These are phyloP conservation scores for Otus sunia DNA, from an alignment of 2,113 vertebrate species.

Conservation along the genomic window DNA sequence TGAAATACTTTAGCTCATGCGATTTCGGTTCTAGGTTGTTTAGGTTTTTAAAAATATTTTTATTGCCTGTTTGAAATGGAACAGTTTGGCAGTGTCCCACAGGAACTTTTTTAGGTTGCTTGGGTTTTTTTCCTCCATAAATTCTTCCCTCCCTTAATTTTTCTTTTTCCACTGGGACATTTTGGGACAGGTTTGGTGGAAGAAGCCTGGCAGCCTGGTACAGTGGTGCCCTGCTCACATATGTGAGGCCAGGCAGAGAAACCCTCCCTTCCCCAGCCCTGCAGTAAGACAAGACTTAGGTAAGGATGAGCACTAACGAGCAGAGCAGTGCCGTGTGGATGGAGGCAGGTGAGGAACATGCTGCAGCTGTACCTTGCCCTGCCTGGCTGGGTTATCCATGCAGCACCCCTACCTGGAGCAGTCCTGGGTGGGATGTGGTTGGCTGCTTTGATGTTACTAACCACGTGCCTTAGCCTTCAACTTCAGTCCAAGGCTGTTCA, in stretches of 20 bases:
- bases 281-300: background rate
- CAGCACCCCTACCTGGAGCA: no score
- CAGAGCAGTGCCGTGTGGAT: fast-evolving
- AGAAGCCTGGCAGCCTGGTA: background rate
- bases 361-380: background rate
- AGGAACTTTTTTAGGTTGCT: background rate
- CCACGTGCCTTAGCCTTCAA: background rate
- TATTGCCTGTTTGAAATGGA: background rate
- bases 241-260: background rate
- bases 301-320: background rate
- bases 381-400: background rate
- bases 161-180: background rate
- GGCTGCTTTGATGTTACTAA: background rate
- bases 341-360: background rate
- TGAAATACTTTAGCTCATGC: background rate
- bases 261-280: background rate
- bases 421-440: background rate
- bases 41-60: background rate
- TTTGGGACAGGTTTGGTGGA: background rate
- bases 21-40: background rate
- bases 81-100: background rate
- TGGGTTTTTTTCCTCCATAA: background rate
- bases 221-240: background rate
- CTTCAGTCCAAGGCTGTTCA: background rate
- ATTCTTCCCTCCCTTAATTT: background rate